Percentiles rank a stretch among this genome's conserved stretches.
Conservation (phyloP, 2,113 vertebrate species). For the Ictalurus punctatus region DNA sequence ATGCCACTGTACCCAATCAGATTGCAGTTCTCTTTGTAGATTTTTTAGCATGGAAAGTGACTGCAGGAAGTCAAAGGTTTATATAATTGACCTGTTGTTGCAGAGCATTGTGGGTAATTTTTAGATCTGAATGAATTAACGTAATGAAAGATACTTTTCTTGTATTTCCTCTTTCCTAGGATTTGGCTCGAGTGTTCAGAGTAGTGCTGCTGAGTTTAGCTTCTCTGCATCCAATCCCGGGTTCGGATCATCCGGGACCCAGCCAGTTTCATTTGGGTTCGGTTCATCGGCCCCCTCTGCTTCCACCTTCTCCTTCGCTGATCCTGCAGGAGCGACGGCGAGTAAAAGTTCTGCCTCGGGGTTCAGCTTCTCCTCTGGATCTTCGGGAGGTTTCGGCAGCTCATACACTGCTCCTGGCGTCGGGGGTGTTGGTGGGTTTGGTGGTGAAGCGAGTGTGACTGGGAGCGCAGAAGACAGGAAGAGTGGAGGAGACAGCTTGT, state of each 20-base stretch:
- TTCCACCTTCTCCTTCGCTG: conserved; percentile 65
- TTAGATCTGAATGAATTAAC: background rate
- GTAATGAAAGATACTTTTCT: background rate
- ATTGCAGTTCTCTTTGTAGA: background rate
- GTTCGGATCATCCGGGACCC: conserved; percentile 56
- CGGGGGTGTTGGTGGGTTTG: background rate
- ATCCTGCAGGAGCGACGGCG: conserved; percentile 33
- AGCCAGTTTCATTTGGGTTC: conserved; percentile 37
- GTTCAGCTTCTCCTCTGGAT: conserved; percentile 66
- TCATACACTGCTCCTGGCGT: conserved; percentile 12
- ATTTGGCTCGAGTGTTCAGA: conserved; percentile 66
- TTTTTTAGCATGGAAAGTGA: background rate
- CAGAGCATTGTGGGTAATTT: background rate
- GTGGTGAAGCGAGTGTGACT: conserved; percentile 22
- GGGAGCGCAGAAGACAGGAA: conserved; percentile 44
- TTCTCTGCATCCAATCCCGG: conserved; percentile 64
- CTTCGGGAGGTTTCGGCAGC: conserved; percentile 50
- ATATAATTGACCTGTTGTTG: background rate
- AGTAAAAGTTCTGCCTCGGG: conserved; percentile 40
- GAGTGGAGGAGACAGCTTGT: conserved; percentile 66
- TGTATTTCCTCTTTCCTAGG: conserved; percentile 58
- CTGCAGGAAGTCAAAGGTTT: background rate
- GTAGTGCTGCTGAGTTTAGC: conserved; percentile 68
- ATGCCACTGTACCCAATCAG: background rate
- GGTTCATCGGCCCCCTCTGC: conserved; percentile 47